These are phyloP conservation scores for Limonius californicus DNA, from an alignment of 1,140 invertebrate species.

Conservation along the genomic window DNA sequence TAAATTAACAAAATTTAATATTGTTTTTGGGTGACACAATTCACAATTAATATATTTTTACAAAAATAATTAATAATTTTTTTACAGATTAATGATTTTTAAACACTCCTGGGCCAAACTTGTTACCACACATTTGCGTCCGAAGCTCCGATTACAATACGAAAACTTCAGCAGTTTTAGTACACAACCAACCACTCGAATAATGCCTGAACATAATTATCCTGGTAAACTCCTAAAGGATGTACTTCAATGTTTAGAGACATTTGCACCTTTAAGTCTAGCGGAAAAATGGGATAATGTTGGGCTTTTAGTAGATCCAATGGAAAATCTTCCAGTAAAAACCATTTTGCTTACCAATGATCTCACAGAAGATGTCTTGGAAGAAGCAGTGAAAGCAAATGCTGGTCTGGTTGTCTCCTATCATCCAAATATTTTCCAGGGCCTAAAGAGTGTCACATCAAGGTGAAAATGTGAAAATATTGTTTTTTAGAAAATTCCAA, in stretches of 20 bases:
- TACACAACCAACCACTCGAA: no score
- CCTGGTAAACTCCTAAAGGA: conserved; percentile 53
- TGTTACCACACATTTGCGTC: no score
- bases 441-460: conserved; percentile 80
- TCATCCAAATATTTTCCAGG: conserved; percentile 90
- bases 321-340: conserved; percentile 54
- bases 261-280: conserved; percentile 65
- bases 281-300: conserved; percentile 95
- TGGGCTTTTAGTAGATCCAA: conserved; percentile 83
- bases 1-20: no score
- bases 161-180: no score
- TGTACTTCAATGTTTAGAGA: conserved; percentile 62
- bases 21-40: no score
- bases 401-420: conserved; percentile 87
- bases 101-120: no score
- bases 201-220: no score
- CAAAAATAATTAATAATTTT: no score
- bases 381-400: conserved; percentile 70
- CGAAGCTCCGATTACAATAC: no score
- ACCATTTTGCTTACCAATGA: conserved; percentile 91
- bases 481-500: no score
- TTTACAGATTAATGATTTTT: no score
- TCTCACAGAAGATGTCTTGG: conserved; percentile 82
- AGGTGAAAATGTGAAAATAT: conserved; percentile 54
- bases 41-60: no score